These are phyloP conservation scores for Odontamblyopus rebecca DNA, from an alignment of 2,797 vertebrate genomes.

Conservation along the genomic window DNA sequence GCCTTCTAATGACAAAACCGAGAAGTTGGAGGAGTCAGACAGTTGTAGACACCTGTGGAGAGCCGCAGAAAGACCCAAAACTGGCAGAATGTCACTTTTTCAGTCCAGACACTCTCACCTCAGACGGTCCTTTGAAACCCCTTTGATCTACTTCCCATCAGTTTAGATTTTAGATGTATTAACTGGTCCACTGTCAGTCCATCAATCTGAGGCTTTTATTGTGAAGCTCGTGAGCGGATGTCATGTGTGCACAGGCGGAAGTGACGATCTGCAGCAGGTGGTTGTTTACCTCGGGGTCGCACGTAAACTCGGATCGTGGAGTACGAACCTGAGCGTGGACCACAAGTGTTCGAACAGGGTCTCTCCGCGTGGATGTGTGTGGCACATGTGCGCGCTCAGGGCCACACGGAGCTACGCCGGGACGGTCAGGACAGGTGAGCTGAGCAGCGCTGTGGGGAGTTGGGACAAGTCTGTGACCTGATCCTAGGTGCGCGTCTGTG, in stretches of 20 bases:
- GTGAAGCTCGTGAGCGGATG: conserved; percentile 35
- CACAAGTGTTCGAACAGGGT: conserved; percentile 17
- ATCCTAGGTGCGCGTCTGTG: background rate
- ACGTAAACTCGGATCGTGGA: background rate
- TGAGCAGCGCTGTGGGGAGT: conserved; percentile 10
- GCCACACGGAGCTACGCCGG: conserved; percentile 21
- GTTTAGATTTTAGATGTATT: too few species aligned
- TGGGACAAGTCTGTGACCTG: conserved; percentile 53
- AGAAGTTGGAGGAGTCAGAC: background rate
- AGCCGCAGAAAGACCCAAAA: too few species aligned
- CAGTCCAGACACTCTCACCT: too few species aligned
- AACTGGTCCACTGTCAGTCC: too few species aligned
- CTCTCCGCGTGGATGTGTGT: conserved; percentile 5
- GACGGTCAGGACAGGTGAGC: conserved; percentile 36
- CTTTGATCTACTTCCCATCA: too few species aligned
- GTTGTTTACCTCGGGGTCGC: conserved; percentile 25
- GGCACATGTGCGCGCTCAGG: background rate
- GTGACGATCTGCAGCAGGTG: conserved; percentile 61
- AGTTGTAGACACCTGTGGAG: too few species aligned
- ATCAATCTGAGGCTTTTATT: conserved; percentile 28
- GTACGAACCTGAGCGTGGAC: background rate
- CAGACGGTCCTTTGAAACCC: too few species aligned
- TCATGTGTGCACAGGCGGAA: background rate
- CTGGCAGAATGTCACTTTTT: too few species aligned
- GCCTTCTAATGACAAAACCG: background rate